phyloP scores from a whole-genome alignment of 2,888 invertebrate species.

The Zygaena filipendulae region DNA sequence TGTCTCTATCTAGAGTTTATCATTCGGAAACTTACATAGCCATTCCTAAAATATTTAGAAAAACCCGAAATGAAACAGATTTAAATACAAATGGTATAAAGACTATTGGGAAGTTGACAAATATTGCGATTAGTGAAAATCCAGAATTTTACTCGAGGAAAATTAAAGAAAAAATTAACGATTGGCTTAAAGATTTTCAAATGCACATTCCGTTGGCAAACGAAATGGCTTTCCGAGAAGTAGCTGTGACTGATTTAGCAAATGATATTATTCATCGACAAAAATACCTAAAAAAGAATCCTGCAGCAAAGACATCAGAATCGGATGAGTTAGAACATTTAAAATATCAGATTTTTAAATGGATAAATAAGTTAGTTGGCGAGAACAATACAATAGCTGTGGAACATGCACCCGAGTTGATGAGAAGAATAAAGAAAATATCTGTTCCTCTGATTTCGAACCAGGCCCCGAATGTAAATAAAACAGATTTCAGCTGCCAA shows the following conservation, averaged over 20 bases:
- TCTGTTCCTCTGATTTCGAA: slow-evolving; percentile 23
- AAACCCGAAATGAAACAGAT: no score
- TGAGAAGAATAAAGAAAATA: slow-evolving; percentile 30
- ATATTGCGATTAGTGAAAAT: no score
- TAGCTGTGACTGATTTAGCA: slow-evolving; percentile 32
- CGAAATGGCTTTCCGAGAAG: slow-evolving; percentile 22
- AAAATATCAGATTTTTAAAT: slow-evolving; percentile 48
- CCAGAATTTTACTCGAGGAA: slow-evolving; percentile 16
- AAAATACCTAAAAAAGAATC: slow-evolving; percentile 35
- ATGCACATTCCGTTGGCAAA: slow-evolving; percentile 16
- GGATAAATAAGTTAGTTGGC: slow-evolving; percentile 35
- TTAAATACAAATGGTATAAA: no score
- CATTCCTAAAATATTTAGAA: no score
- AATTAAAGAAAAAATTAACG: slow-evolving; percentile 29
- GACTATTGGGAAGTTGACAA: no score
- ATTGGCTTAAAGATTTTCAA: slow-evolving; percentile 32
- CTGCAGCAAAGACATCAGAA: slow-evolving; percentile 18
- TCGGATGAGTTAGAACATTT: slow-evolving; percentile 37
- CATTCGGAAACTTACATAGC: no score
- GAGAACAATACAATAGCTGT: slow-evolving; percentile 27
- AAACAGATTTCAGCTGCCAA: no score
- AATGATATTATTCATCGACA: slow-evolving; percentile 39
- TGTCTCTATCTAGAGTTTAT: no score
- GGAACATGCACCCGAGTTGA: slow-evolving; percentile 28
- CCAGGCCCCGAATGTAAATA: no score